Evolutionary conservation across 2,888 invertebrate species (phyloP), one percentile per base, ranked within the genome.

Genomic region (Melieria omissa): DNA sequence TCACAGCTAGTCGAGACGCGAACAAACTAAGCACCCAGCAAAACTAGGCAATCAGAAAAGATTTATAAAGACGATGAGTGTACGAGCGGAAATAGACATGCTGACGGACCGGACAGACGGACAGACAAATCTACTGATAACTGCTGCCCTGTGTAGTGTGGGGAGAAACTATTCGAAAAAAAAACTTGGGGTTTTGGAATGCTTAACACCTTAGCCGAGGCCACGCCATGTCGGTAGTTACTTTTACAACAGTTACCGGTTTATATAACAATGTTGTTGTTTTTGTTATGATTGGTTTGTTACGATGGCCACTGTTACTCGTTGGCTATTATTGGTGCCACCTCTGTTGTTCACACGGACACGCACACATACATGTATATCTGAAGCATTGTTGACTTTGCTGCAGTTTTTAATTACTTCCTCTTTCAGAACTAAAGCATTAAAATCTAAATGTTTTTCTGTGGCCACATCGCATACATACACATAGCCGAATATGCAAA

Each of bases 331-430:
- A 14, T n/a, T 42, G 61, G 5, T 42, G 45, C 45, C 41, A 12
- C 41, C 1, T 12, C 4, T 16, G 65, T 41, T 63, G n/a, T 45
- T 29, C 41, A 10, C 47, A 12, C 47, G 6, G 2, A 42, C 42
- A 7, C 16, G 3, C 57, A 14, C 14, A 5, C 5, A 6, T 44
- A n/a, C 41, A 2, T 16, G 47, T 58, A 5, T 68, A 46, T 42
- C 49, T 60, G 42, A 60, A 49, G 52, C n/a, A 52, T 45, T 57
- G 58, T 58, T 46, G 29, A 29, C 29, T n/a, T 46, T 57, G 45
- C 47, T 47, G 61, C 14, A 55, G 69, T 71, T 73, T 76, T 74
- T 74, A 76, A 75, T 75, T 72, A 74, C 73, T 76, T 74, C 76
- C 76, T 74, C 74, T 74, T 66, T 70, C 73, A 72, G 70, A 71